Conservation (phyloP, 1,140 invertebrate genomes). For the Penaeus indicus region DNA sequence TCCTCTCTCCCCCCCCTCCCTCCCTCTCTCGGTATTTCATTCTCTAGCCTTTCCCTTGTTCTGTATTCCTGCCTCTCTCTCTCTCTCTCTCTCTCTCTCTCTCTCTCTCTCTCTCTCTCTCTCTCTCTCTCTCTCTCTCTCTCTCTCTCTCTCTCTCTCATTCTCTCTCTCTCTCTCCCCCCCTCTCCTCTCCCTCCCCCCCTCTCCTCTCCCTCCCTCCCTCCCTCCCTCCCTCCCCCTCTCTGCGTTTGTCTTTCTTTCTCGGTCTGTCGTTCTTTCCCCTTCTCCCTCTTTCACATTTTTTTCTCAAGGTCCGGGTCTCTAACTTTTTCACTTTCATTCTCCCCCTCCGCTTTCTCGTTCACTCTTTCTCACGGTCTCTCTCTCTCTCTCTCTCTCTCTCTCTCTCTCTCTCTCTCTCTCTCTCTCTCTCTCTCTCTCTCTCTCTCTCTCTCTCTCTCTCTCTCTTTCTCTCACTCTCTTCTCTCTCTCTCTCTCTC, state of each 20-base stretch:
- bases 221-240: background rate
- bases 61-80: no score
- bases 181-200: background rate
- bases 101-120: no score
- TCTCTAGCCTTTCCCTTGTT: background rate
- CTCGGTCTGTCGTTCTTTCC: background rate
- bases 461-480: background rate
- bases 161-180: no score
- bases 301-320: background rate
- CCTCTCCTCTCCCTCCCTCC: conserved; percentile 18
- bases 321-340: background rate
- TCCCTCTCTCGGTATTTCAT: background rate
- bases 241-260: background rate
- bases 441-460: background rate
- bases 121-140: no score
- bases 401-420: background rate
- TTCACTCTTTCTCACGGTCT: background rate
- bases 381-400: background rate
- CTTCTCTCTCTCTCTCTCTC: background rate
- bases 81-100: no score
- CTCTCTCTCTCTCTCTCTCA: no score
- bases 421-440: background rate
- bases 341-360: background rate
- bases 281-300: background rate
- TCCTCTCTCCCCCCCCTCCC: background rate